Evolutionary conservation across 1,140 invertebrate species (phyloP).

Genomic region (Steinernema khuongi): DNA sequence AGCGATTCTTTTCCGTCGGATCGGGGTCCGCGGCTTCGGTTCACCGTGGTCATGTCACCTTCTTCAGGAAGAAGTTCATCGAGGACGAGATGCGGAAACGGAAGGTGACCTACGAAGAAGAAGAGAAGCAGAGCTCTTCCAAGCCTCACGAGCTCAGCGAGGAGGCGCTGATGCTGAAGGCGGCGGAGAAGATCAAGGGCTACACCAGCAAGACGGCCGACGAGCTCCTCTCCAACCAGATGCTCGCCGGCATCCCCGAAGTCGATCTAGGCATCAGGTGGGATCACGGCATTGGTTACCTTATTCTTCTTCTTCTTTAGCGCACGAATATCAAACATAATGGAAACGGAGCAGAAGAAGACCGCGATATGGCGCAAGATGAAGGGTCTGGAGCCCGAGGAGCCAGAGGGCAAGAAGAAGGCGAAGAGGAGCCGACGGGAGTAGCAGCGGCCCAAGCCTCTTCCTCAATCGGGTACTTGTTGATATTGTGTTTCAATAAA

Average conservation of each 20-base stretch:
- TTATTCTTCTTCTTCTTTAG: slow-evolving; percentile 34
- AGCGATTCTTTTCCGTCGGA: slow-evolving; percentile 8
- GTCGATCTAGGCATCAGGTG: slow-evolving; percentile 95
- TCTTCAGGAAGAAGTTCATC: slow-evolving; percentile 41
- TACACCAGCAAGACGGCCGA: slow-evolving; percentile 71
- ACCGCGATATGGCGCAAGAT: slow-evolving; percentile 27
- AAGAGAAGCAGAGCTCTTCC: neutral
- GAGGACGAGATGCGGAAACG: slow-evolving; percentile 31
- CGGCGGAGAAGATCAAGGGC: slow-evolving; percentile 46
- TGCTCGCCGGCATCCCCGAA: slow-evolving; percentile 99
- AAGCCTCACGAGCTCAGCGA: slow-evolving; percentile 30
- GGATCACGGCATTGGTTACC: slow-evolving; percentile 31
- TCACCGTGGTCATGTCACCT: neutral
- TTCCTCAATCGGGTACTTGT: too few species aligned
- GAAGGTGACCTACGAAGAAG: slow-evolving; percentile 12
- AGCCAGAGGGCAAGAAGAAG: slow-evolving; percentile 5
- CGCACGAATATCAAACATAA: slow-evolving; percentile 51
- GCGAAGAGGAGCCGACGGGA: neutral
- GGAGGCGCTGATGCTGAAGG: slow-evolving; percentile 42
- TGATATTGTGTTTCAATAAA: too few species aligned
- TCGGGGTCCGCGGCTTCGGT: neutral
- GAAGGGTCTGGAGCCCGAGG: neutral
- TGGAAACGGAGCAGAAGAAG: slow-evolving; percentile 57
- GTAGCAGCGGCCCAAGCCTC: too few species aligned
- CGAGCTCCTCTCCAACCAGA: slow-evolving; percentile 99